Conservation (phyloP, 2,113 vertebrate genomes). For the Ptilorrhoa leucosticta region DNA sequence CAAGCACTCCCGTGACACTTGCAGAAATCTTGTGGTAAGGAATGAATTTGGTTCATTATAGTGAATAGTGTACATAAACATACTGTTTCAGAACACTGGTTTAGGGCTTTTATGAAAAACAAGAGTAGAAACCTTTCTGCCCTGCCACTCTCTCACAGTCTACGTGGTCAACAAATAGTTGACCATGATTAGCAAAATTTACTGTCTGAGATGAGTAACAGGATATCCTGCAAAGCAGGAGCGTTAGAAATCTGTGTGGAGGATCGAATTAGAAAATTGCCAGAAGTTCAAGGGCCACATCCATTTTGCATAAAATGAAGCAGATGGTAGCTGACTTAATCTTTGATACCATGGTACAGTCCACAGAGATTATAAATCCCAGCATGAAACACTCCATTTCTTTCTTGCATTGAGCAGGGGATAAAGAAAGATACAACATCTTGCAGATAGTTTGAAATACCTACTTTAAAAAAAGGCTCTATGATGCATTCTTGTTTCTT, state of each 20-base stretch:
- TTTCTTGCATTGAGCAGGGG: neutral
- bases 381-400: neutral
- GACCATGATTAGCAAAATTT: neutral
- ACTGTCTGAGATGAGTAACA: neutral
- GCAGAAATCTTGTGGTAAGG: neutral
- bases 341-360: neutral
- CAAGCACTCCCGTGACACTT: neutral
- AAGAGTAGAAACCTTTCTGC: neutral
- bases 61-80: neutral
- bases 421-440: neutral
- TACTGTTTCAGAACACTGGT: neutral
- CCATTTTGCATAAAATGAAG: constrained; percentile 57
- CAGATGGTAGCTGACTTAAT: constrained; percentile 58
- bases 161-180: neutral
- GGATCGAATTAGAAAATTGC: constrained; percentile 22
- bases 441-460: neutral
- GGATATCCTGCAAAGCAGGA: neutral
- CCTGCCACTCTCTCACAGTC: neutral
- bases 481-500: neutral
- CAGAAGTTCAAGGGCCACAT: constrained; percentile 45
- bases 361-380: constrained; percentile 45
- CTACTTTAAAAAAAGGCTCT: neutral
- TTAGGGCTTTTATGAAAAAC: neutral
- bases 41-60: neutral
- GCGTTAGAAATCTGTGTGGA: neutral